These are phyloP conservation scores for Drosophila mauritiana DNA, from an alignment of 1,140 invertebrate species.

Conservation along the genomic window DNA sequence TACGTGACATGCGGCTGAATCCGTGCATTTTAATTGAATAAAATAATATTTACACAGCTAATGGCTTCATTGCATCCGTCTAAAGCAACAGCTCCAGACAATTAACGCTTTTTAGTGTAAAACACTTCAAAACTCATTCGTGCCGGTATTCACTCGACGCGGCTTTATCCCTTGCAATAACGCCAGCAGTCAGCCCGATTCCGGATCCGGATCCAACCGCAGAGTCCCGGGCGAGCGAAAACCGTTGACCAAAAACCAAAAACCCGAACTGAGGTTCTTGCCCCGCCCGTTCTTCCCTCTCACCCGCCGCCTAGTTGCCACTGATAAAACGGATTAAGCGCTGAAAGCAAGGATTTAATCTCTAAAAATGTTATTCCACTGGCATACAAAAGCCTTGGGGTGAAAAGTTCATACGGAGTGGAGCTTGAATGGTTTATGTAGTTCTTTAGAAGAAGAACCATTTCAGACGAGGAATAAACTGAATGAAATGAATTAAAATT, in stretches of 20 bases:
- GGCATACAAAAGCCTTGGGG: conserved; percentile 1
- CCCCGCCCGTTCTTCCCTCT: background rate
- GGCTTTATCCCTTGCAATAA: conserved; percentile 59
- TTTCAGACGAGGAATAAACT: too few relatives aligned
- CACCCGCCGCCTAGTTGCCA: conserved; percentile 14
- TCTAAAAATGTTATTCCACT: conserved; percentile 68
- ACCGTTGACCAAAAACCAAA: conserved; percentile 12
- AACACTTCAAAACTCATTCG: conserved; percentile 52
- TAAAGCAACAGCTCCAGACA: conserved; percentile 47
- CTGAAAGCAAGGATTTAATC: conserved; percentile 77
- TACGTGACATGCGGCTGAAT: conserved; percentile 66
- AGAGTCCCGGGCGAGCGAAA: conserved; percentile 12
- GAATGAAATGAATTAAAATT: too few relatives aligned
- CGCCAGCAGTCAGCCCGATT: conserved; percentile 3
- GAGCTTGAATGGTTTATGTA: background rate
- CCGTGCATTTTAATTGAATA: conserved; percentile 77
- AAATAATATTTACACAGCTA: conserved; percentile 80
- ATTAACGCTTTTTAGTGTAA: conserved; percentile 52
- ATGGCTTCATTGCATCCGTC: conserved; percentile 69
- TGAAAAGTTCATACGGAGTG: background rate
- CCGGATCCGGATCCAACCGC: conserved; percentile 18
- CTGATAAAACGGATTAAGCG: conserved; percentile 75
- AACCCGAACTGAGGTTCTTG: conserved; percentile 16
- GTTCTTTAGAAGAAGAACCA: too few relatives aligned
- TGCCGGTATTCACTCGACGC: conserved; percentile 30